Evolutionary conservation across 2,797 vertebrate genomes (phyloP).

Genomic region (Halcyon badia): DNA sequence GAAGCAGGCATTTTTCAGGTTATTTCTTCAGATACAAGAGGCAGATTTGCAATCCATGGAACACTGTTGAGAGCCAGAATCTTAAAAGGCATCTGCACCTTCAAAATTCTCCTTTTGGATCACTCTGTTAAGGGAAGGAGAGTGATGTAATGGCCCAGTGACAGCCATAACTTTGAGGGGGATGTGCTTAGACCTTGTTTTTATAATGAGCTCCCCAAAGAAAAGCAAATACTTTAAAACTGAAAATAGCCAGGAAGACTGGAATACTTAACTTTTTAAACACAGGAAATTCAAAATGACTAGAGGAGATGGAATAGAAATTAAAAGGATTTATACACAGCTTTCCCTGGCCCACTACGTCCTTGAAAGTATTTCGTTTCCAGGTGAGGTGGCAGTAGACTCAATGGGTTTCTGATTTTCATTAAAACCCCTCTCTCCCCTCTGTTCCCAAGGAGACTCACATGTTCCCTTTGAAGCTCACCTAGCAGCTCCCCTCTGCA

Average conservation of each 20-base stretch:
- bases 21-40: not conserved
- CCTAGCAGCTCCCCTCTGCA: not conserved
- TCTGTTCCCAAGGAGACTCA: not conserved
- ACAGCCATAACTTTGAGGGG: not conserved
- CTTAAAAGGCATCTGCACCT: conserved; percentile 23
- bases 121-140: not conserved
- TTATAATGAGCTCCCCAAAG: not conserved
- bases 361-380: not conserved
- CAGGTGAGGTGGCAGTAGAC: not conserved
- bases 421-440: not conserved
- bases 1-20: not conserved
- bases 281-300: not conserved
- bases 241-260: not conserved
- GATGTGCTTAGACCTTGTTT: not conserved
- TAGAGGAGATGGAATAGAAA: not conserved
- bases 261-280: not conserved
- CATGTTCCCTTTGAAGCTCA: not conserved
- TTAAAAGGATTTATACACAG: not conserved
- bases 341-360: not conserved
- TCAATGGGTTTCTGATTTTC: not conserved
- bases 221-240: not conserved
- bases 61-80: not conserved
- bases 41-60: not conserved
- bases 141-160: not conserved
- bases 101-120: conserved; percentile 13